Base-by-base conservation (phyloP, 2,113 vertebrate species). In the Paraplagusia blochii region DNA sequence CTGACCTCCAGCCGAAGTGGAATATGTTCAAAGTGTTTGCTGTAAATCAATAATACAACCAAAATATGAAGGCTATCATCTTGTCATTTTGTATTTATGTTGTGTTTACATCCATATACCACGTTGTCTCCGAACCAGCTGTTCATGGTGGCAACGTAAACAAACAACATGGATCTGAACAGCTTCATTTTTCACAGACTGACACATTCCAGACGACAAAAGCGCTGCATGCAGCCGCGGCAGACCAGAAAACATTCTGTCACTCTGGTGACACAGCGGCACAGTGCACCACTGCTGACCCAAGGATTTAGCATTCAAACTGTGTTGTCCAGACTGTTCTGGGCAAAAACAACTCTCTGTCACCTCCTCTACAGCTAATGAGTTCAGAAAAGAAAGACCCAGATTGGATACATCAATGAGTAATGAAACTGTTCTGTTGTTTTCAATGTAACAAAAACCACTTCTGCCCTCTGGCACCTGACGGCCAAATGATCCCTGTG, bases 151-250 rank as follows among this genome's bases (percentile, higher is more conserved):
- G 12, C 13, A 13, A 40, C 13, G 9, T 40, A 11, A 76, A 83
- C 75, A 77, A 57, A 1, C 2, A 0, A 52, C 14, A 9, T 17
- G 50, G 15, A 60, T 74, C 51, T 43, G 44, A 59, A 72, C 72
- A 69, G 45, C 59, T 66, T 29, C 55, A 58, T 74, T 71, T n/a
- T 74, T 66, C 73, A 68, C 78, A 68, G 76, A 57, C 40, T 36
- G 75, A 84, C 66, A 61, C 84, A 88, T 88, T 86, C 84, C 86
- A 45, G 76, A 78, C 50, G 73, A 88, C 84, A 88, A 88, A 82
- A 45, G 77, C 42, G 3, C 14, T 44, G 60, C 9, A 67, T 60
- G 73, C 71, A 43, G 58, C 71, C 8, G 56, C 10, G 38, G 15
- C 40, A 4, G 66, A 13, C 42, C 1, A 9, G 17, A 29, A 22